Conservation (phyloP, 2,888 invertebrate genomes). For the Brachylomia viminalis region DNA sequence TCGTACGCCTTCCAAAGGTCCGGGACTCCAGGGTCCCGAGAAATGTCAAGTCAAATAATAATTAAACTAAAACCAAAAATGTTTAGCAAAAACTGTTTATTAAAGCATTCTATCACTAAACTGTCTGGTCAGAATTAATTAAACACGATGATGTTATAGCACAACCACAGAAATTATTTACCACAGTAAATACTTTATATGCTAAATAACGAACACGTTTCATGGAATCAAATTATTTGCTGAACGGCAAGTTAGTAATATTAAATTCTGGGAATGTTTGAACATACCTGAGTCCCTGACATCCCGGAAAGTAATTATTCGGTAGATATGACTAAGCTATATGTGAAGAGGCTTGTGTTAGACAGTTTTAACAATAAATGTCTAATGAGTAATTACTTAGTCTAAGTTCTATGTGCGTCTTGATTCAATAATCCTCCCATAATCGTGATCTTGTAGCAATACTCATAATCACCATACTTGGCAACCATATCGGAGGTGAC, state of each 20-base stretch:
- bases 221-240: conserved; percentile 22
- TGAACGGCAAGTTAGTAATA: conserved; percentile 24
- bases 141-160: neutral
- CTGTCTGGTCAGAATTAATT: conserved; percentile 14
- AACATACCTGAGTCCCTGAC: conserved; percentile 16
- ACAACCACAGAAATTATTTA: conserved; percentile 8
- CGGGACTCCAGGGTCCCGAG: too few species aligned
- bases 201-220: conserved; percentile 24
- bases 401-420: neutral
- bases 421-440: neutral
- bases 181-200: conserved; percentile 19
- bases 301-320: conserved; percentile 22
- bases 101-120: conserved; percentile 2
- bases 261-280: conserved; percentile 38
- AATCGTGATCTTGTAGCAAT: neutral
- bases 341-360: neutral
- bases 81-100: neutral
- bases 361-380: neutral
- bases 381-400: neutral
- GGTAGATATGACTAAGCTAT: conserved; percentile 4
- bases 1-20: too few species aligned
- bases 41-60: too few species aligned
- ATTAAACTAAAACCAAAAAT: conserved; percentile 8
- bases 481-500: neutral
- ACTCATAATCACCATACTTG: too few species aligned